Evolutionary conservation across 2,888 invertebrate species (phyloP), one percentile per base, ranked within the genome.

Genomic region (Leucozona laternaria): DNA sequence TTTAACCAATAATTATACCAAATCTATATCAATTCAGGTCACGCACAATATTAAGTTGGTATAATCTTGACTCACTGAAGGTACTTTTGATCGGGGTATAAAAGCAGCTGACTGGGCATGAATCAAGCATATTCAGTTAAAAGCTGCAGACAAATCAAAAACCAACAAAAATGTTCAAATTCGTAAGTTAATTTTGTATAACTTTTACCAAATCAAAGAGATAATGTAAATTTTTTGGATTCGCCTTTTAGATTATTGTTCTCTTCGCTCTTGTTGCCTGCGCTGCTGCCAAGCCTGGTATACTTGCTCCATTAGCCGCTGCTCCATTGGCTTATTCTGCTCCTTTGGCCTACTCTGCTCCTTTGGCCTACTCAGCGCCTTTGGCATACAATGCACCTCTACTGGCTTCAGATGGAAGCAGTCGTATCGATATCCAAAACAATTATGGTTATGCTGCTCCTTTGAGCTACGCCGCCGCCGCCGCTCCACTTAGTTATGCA

Each of bases 401-500:
- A 7, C 20, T 78, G 8, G 60, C 78, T 11, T 78, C 78, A 4
- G 60, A 37, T 15, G 78, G 70, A 37, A 79, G 81, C 31, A 75
- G 82, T 11, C 84, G 79, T 37, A 75, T 88, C 34, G 77, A 88
- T 45, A 75, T 85, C 20, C 79, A 82, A 7, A 82, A 88, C 62
- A 85, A 79, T 20, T 77, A 88, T 58, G 82, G 77, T 28, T 71
- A 80, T 31, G 85, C 85, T 48, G 76, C 88, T 31, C 68, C 79
- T n/a, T 95, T 95, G 0, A 94, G 95, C 0, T 93, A 94, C 89
- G 60, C 73, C n/a, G n/a, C n/a, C n/a, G n/a, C n/a, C n/a, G n/a
- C n/a, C 95, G 95, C 91, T 95, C 95, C 8, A 95, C 58, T 50
- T 66, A 91, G 93, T 53, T 92, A 93, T 22, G 93, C 94, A 25